Percentiles rank a stretch among this genome's conserved stretches.
phyloP scores from a whole-genome alignment of 2,797 vertebrate species.

The Aldrovandia affinis region DNA sequence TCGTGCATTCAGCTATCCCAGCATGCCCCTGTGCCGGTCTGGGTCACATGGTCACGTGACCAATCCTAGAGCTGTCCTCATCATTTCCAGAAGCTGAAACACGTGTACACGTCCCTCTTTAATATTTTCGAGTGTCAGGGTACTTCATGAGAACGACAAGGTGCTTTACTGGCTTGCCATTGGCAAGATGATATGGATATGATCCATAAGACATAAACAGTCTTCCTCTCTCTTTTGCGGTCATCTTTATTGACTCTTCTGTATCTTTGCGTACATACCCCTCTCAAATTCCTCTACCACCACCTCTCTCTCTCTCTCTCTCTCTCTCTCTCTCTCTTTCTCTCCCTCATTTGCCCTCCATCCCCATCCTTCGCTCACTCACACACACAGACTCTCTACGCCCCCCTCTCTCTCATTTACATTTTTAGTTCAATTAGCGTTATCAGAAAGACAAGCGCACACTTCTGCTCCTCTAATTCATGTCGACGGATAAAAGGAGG shows the following conservation, averaged over 20 bases:
- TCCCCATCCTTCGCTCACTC: neutral
- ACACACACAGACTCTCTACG: too few relatives aligned
- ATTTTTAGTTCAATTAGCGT: neutral
- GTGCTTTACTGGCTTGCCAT: neutral
- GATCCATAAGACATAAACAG: too few relatives aligned
- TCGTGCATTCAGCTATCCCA: neutral
- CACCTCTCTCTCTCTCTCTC: too few relatives aligned
- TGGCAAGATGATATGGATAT: neutral
- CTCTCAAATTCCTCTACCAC: too few relatives aligned
- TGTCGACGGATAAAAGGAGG: neutral
- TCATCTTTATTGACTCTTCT: neutral
- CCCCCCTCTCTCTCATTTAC: neutral
- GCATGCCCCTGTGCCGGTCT: neutral
- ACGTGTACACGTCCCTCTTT: neutral
- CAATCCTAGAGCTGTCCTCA: neutral
- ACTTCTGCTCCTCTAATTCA: neutral
- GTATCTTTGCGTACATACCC: neutral
- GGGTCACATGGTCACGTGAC: neutral
- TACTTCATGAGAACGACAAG: neutral
- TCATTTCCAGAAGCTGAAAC: neutral
- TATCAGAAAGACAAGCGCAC: neutral
- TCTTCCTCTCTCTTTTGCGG: neutral
- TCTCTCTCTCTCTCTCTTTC: neutral
- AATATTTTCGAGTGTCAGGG: neutral
- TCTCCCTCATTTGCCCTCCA: neutral